Base-by-base conservation (phyloP, 2,888 invertebrate species). In the Lycia hirtaria region DNA sequence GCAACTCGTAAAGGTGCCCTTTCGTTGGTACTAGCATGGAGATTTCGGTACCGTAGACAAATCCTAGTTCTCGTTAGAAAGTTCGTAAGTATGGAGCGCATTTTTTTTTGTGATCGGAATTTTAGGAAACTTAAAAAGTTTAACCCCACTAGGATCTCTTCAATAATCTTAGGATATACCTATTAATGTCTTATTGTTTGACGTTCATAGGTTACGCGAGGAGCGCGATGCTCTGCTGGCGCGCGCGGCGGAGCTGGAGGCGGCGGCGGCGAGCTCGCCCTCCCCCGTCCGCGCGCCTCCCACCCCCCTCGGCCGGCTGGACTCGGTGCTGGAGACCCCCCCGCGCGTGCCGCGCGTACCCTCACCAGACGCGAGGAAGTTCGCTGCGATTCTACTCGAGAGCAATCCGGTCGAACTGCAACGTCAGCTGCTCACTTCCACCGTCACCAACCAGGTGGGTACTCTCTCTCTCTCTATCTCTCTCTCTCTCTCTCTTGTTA, bases 361-460 rank as follows among this genome's bases (percentile, higher is more conserved):
- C 68, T 91, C 94, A 56, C 94, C 95, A 10, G 95, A 96, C 88
- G 93, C 95, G 56, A 94, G 93, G 75, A 96, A 96, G 88, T 94
- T 97, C 82, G 93, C 95, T 75, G 97, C 97, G 88, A 97, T 97
- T 89, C 93, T 97, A 75, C 93, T 94, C 74, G 97, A 97, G 93
- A 94, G 94, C 72, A 96, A 96, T 89, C 95, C 96, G 56, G 89
- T 97, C 69, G 96, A 97, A 90, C 93, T 97, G 78, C 96, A 96
- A 87, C 94, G 96, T 72, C 97, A 97, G 89, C 93, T 97, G 66
- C 94, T 97, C 68, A 95, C 95, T 26, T 94, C 95, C 73, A 96
- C 96, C 80, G 96, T 96, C 80, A 95, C 96, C 83, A 97, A 97
- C 93, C 96, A 97, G 95, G 97, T 96, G 76, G 78, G 87, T 71